Base-by-base conservation (phyloP, 2,888 invertebrate species). In the Andrena marginata region DNA sequence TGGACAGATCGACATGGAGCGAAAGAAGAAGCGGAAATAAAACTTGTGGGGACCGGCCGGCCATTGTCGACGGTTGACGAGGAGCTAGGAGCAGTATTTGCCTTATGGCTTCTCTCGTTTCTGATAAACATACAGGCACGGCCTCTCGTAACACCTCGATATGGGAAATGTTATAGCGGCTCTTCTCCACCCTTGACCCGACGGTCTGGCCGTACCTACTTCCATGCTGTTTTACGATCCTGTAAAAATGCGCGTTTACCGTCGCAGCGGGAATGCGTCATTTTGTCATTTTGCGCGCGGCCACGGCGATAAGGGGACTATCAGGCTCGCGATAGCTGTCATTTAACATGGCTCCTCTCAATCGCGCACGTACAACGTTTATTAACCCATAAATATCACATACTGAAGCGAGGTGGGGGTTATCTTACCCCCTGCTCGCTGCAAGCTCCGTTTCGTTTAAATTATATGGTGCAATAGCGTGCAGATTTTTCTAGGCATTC, bases 31-130 rank as follows among this genome's bases (percentile, higher is more conserved):
- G 0, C 7, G 8, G 48, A 78, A 86, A 84, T 77, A 79, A 77
- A 82, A 82, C 73, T 72, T 63, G 48, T 5, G 33, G 51, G 56
- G 35, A 73, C 63, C 72, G 49, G 68, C 49, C 33, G 33, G 42
- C 48, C 70, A 65, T 85, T 62, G 67, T 65, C 60, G 59, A 65
- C 35, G 71, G 71, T 80, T 76, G 74, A 78, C 60, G 82, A 68
- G 60, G 23, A 72, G 54, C 31, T 49, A 54, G 78, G 81, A 85
- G 80, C 83, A 68, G 51, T 87, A 82, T 89, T 89, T 87, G 82
- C 82, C 84, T 88, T 86, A 87, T 85, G 81, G 72, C 84, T 82
- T 84, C 77, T 70, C 85, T 81, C 85, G 76, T 86, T 86, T 77
- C 77, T 75, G 69, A 84, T 85, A 88, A 88, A 87, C 83, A 88